phyloP scores from a whole-genome alignment of 2,797 vertebrate species.

The Epinephelus malabaricus region DNA sequence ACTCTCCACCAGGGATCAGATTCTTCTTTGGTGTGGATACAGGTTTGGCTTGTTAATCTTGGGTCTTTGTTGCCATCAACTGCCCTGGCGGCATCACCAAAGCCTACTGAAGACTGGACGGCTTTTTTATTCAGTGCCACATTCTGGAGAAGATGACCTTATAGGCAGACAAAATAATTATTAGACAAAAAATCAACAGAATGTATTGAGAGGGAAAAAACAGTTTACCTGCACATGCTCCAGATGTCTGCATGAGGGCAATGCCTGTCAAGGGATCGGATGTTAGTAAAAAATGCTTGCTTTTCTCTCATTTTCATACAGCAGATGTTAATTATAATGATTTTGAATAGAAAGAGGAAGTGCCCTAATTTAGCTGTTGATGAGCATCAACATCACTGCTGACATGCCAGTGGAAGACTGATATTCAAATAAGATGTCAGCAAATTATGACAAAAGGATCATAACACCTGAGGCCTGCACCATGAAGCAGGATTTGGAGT shows the following conservation, averaged over 20 bases:
- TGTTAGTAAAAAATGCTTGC: not conserved
- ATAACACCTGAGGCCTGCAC: not conserved
- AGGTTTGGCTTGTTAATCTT: fast-evolving
- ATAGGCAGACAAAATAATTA: not conserved
- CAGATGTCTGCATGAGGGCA: slow-evolving; percentile 10
- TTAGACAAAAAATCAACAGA: not conserved
- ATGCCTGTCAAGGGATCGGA: slow-evolving; percentile 12
- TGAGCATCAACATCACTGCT: not conserved
- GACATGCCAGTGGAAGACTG: not conserved
- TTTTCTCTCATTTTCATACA: not conserved
- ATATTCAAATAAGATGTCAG: not conserved
- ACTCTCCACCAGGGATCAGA: slow-evolving; percentile 50
- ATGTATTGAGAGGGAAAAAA: not conserved
- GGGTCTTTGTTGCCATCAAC: slow-evolving; percentile 8
- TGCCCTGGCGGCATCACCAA: not conserved
- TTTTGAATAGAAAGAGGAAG: not conserved
- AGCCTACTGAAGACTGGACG: slow-evolving; percentile 12
- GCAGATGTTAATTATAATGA: no score
- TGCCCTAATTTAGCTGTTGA: not conserved
- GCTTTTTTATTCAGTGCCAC: slow-evolving; percentile 13
- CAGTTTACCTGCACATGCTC: slow-evolving; percentile 25
- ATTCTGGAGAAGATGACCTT: slow-evolving; percentile 25
- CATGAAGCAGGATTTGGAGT: no score
- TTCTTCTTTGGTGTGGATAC: not conserved
- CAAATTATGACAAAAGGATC: not conserved